These are phyloP conservation scores for Esox niger DNA, from an alignment of 2,113 vertebrate species.

Conservation along the genomic window DNA sequence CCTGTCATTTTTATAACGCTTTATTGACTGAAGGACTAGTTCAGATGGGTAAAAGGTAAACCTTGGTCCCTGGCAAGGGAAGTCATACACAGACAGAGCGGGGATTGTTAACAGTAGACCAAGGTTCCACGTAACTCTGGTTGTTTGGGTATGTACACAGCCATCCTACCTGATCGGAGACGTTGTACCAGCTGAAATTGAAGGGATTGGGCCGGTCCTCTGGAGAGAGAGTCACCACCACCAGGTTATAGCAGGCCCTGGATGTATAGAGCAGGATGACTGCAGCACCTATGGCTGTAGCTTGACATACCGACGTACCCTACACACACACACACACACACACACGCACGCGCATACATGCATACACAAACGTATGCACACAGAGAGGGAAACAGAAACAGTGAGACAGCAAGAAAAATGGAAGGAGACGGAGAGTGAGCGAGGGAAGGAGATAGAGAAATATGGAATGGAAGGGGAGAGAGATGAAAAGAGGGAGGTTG, in stretches of 20 bases:
- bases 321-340: constrained; percentile 45
- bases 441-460: too few relatives aligned
- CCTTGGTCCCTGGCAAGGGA: too few relatives aligned
- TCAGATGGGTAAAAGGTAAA: too few relatives aligned
- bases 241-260: constrained; percentile 94
- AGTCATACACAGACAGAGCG: too few relatives aligned
- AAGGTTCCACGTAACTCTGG: too few relatives aligned
- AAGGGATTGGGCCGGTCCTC: constrained; percentile 84
- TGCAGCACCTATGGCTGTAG: constrained; percentile 83
- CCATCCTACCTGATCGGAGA: constrained; percentile 85
- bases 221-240: constrained; percentile 84
- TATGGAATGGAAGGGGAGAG: constrained; percentile 2
- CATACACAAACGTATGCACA: too few relatives aligned
- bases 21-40: neutral
- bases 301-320: constrained; percentile 94
- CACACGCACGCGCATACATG: too few relatives aligned
- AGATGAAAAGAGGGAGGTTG: neutral
- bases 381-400: neutral
- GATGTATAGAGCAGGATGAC: constrained; percentile 90
- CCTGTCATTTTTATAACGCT: too few relatives aligned
- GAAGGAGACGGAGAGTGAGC: too few relatives aligned
- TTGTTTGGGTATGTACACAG: neutral
- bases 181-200: constrained; percentile 94
- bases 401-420: neutral
- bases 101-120: too few relatives aligned